Conservation (phyloP, 2,888 invertebrate genomes). For the Agelastica alni region DNA sequence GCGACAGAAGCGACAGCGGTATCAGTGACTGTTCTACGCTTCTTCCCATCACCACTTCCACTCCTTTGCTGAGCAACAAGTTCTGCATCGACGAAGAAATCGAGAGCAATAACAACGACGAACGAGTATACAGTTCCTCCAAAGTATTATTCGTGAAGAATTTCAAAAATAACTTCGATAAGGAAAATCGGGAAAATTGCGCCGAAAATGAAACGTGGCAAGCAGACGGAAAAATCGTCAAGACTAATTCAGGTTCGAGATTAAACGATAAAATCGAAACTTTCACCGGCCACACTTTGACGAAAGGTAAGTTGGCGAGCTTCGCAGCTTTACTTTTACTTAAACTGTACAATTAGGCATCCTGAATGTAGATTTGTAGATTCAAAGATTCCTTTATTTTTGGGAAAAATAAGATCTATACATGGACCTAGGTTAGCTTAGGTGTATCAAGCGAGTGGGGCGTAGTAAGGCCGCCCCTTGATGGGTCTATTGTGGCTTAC, state of each 20-base stretch:
- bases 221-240: constrained; percentile 2
- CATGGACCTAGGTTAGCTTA: too few species aligned
- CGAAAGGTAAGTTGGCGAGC: constrained; percentile 39
- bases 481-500: too few species aligned
- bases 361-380: too few species aligned
- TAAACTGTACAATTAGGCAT: too few species aligned
- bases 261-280: constrained; percentile 39
- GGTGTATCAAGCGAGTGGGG: too few species aligned
- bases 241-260: constrained; percentile 14
- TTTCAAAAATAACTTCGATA: constrained; percentile 10
- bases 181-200: constrained; percentile 6
- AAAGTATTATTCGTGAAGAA: constrained; percentile 25
- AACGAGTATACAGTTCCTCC: constrained; percentile 15
- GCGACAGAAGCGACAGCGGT: constrained; percentile 63
- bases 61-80: constrained; percentile 50
- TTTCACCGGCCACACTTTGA: constrained; percentile 35
- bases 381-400: too few species aligned
- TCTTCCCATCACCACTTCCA: constrained; percentile 43
- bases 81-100: constrained; percentile 50
- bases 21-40: constrained; percentile 61
- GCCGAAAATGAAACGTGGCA: constrained; percentile 10
- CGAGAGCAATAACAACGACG: constrained; percentile 31
- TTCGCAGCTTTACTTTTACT: constrained; percentile 3
- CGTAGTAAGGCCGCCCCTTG: too few species aligned
- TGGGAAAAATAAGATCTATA: too few species aligned